Conservation (phyloP, 2,888 invertebrate genomes). For the Drosophila austrosaltans region DNA sequence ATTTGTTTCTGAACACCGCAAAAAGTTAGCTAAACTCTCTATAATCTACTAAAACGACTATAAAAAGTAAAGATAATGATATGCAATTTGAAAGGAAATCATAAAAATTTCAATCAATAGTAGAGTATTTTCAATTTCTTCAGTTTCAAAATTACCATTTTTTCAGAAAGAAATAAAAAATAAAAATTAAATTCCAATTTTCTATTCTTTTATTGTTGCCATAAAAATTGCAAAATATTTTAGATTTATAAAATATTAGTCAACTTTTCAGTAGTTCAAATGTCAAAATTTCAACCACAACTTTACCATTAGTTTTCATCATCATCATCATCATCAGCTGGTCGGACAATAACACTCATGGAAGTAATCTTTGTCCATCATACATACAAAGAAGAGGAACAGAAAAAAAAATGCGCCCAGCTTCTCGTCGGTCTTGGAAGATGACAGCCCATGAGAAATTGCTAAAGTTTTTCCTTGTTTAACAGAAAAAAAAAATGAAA, state of each 20-base stretch:
- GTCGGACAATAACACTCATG: conserved; percentile 2
- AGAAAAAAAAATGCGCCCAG: background rate
- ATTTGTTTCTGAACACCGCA: no score
- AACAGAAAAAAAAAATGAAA: background rate
- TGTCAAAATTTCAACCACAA: conserved; percentile 3
- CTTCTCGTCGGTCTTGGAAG: background rate
- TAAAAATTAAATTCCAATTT: background rate
- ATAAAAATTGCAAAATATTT: background rate
- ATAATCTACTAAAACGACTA: background rate
- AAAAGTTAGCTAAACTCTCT: background rate
- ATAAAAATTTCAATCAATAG: background rate
- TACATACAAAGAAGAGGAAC: background rate
- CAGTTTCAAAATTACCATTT: background rate
- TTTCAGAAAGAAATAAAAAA: background rate
- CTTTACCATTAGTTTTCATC: conserved; percentile 6
- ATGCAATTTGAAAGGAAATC: background rate
- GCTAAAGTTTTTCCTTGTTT: conserved; percentile 7
- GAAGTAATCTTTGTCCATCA: conserved; percentile 1
- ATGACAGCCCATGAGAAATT: conserved; percentile 15
- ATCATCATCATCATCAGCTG: background rate
- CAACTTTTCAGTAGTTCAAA: background rate
- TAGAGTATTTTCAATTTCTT: background rate
- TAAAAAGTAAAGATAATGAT: background rate
- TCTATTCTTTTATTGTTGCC: background rate
- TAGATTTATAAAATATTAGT: background rate